A percentile compares a stretch with the other conserved stretches of the same genome.
These are phyloP conservation scores for Hemicrepidius hirtus DNA, from an alignment of 2,888 invertebrate genomes.

Conservation along the genomic window DNA sequence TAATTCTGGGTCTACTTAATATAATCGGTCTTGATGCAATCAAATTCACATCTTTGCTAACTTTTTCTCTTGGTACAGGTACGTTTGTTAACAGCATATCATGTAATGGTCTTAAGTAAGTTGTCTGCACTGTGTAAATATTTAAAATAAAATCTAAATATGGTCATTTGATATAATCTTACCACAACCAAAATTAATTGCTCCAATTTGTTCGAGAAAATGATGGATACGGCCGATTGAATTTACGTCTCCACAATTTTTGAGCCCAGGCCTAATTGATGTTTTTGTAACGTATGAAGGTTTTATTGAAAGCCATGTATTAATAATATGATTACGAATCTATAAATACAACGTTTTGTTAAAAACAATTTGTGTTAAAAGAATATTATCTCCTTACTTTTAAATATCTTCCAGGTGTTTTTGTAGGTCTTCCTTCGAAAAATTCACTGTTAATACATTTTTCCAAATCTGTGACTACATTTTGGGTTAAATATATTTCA, in stretches of 20 bases:
- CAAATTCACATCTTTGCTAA: slow-evolving; percentile 36
- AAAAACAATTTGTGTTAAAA: no score
- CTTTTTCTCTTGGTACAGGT: slow-evolving; percentile 59
- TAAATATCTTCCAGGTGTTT: slow-evolving; percentile 76
- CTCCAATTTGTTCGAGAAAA: slow-evolving; percentile 78
- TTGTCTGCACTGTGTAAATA: slow-evolving; percentile 65
- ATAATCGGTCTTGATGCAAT: slow-evolving; percentile 43
- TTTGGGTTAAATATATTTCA: slow-evolving; percentile 70
- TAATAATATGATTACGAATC: slow-evolving; percentile 77
- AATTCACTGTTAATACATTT: slow-evolving; percentile 75
- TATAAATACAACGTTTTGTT: slow-evolving; percentile 53
- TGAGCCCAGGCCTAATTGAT: slow-evolving; percentile 74
- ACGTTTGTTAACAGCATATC: slow-evolving; percentile 59
- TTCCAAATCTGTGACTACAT: slow-evolving; percentile 73
- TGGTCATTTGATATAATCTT: slow-evolving; percentile 56
- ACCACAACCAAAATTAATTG: slow-evolving; percentile 79
- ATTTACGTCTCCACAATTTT: slow-evolving; percentile 79
- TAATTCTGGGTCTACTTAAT: slow-evolving; percentile 65
- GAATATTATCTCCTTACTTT: slow-evolving; percentile 70
- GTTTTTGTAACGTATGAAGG: slow-evolving; percentile 78
- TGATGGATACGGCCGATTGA: slow-evolving; percentile 77
- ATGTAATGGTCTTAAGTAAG: slow-evolving; percentile 67
- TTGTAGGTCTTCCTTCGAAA: slow-evolving; percentile 74
- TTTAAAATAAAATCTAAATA: not conserved
- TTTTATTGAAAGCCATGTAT: slow-evolving; percentile 73